Conservation (phyloP, 2,797 vertebrate species). For the Onychomys leucogaster region DNA sequence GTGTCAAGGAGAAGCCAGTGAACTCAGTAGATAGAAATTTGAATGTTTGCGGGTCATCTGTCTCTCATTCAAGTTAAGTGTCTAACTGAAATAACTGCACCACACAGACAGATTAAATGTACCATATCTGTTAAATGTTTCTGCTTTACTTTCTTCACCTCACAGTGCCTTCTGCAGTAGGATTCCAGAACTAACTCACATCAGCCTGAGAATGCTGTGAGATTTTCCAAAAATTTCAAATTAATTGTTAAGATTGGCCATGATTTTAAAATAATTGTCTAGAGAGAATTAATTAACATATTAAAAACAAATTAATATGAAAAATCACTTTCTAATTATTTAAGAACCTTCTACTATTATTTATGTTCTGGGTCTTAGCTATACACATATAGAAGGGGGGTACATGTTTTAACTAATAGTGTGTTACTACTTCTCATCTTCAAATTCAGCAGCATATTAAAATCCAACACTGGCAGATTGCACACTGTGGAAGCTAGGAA, state of each 20-base stretch:
- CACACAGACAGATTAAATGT: neutral
- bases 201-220: neutral
- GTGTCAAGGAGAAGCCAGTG: neutral
- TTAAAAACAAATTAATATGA: neutral
- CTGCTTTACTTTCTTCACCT: neutral
- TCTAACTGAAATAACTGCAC: slow-evolving; percentile 37
- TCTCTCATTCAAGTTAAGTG: neutral
- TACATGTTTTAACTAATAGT: neutral
- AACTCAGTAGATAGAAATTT: slow-evolving; percentile 35
- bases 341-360: neutral
- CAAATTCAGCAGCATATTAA: neutral
- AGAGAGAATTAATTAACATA: neutral
- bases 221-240: slow-evolving; percentile 32
- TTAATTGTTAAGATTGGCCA: neutral
- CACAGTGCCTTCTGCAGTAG: neutral
- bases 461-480: neutral
- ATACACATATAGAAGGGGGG: neutral
- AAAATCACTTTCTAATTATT: neutral
- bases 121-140: neutral
- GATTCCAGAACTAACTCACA: neutral
- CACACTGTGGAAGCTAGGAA: neutral
- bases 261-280: neutral
- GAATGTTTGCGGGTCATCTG: neutral
- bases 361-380: neutral
- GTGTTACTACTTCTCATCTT: neutral